Evolutionary conservation across 37 sponge, comb jelly and placozoan species (phyloP).

Genomic region (Bolinopsis microptera): DNA sequence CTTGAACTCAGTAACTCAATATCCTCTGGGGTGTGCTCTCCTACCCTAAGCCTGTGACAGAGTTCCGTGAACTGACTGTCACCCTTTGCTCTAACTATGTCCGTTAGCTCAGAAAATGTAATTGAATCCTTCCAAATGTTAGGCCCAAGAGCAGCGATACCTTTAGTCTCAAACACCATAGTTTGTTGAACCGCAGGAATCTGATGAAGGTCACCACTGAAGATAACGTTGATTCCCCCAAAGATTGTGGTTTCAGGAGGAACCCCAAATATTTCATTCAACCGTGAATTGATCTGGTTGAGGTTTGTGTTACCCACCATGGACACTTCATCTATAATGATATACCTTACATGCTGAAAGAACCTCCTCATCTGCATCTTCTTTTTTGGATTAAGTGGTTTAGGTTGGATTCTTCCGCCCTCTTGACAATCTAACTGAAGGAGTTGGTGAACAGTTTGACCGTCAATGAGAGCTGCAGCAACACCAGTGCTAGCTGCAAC

Average conservation of each 20-base stretch:
- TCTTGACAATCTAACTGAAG: not conserved
- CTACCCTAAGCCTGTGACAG: not conserved
- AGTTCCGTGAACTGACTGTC: not conserved
- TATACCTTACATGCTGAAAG: not conserved
- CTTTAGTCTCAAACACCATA: not conserved
- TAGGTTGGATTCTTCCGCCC: not conserved
- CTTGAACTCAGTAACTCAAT: not conserved
- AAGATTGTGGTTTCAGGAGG: not conserved
- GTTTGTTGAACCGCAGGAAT: slow-evolving; percentile 1
- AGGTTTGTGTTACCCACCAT: not conserved
- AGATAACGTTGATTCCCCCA: not conserved
- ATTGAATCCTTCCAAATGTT: not conserved
- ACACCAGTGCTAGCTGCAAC: not conserved
- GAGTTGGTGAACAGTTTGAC: not conserved
- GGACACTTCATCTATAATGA: not conserved
- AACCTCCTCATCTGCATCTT: not conserved
- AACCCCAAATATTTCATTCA: not conserved
- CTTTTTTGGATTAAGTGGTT: not conserved
- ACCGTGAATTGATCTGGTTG: not conserved
- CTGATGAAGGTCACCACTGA: not conserved
- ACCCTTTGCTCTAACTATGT: not conserved
- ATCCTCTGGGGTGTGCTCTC: not conserved
- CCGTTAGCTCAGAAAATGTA: not conserved
- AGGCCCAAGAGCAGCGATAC: not conserved
- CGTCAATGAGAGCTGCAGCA: slow-evolving; percentile 26